phyloP scores from a whole-genome alignment of 1,140 invertebrate species.

The Zaprionus gabonicus region DNA sequence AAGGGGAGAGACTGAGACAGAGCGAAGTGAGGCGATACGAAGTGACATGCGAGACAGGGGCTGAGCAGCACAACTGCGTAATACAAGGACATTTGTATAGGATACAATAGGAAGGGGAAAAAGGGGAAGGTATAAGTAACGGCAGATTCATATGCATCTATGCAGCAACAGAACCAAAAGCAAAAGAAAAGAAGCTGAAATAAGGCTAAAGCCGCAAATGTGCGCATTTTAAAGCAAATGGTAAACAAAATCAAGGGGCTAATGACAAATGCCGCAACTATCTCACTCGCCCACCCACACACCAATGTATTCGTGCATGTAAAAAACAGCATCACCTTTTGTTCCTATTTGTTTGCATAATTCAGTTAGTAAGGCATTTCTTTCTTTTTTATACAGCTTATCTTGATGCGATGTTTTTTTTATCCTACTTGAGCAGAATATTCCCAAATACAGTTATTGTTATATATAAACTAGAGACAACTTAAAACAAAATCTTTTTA shows the following conservation, averaged over 20 bases:
- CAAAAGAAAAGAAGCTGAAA: conserved; percentile 6
- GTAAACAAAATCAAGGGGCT: conserved; percentile 31
- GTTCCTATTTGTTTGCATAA: no score
- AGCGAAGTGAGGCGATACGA: neutral
- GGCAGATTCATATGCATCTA: neutral
- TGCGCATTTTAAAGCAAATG: conserved; percentile 41
- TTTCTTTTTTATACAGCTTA: no score
- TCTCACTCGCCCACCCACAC: neutral
- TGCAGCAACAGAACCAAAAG: neutral
- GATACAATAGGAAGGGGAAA: no score
- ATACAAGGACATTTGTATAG: neutral
- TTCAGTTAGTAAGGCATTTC: no score
- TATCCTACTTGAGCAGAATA: no score
- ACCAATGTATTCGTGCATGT: neutral
- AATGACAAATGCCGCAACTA: conserved; percentile 11
- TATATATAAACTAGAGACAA: no score
- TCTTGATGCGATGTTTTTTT: no score
- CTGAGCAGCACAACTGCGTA: neutral
- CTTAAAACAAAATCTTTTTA: no score
- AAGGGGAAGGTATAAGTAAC: neutral
- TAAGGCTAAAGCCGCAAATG: conserved; percentile 25
- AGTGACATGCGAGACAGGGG: neutral
- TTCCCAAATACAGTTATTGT: no score
- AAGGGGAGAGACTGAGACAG: neutral
- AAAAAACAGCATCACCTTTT: no score